These are phyloP conservation scores for Myotis davidii DNA, from an alignment of 2,113 vertebrate species.

Conservation along the genomic window DNA sequence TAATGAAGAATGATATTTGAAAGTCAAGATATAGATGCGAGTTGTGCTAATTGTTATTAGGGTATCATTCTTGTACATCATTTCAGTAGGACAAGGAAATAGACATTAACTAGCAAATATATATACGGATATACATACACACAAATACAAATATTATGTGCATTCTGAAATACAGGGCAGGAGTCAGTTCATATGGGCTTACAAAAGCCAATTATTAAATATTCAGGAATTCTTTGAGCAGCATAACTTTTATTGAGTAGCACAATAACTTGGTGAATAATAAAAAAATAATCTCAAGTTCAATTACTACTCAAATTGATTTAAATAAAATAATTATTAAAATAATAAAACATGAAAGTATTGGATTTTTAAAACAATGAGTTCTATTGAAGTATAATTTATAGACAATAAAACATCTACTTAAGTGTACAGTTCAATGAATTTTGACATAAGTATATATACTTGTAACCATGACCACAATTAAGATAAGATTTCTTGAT, in stretches of 20 bases:
- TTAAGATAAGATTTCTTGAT: background rate
- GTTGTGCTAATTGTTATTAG: too few species aligned
- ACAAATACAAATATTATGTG: too few species aligned
- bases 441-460: background rate
- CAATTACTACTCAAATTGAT: conserved; percentile 17
- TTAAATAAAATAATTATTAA: background rate
- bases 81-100: background rate
- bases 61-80: background rate
- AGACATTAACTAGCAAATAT: background rate
- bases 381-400: background rate
- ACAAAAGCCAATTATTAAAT: background rate
- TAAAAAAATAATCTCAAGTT: background rate
- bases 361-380: background rate
- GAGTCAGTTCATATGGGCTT: background rate
- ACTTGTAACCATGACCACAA: background rate
- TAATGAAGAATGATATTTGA: too few species aligned
- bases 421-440: background rate
- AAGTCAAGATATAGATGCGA: too few species aligned
- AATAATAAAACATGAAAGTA: background rate
- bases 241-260: background rate
- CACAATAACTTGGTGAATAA: background rate
- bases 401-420: background rate
- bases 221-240: background rate
- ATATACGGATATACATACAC: background rate
- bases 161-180: background rate